Evolutionary conservation across 2,888 invertebrate species (phyloP).

Genomic region (Cephus sareptanus): DNA sequence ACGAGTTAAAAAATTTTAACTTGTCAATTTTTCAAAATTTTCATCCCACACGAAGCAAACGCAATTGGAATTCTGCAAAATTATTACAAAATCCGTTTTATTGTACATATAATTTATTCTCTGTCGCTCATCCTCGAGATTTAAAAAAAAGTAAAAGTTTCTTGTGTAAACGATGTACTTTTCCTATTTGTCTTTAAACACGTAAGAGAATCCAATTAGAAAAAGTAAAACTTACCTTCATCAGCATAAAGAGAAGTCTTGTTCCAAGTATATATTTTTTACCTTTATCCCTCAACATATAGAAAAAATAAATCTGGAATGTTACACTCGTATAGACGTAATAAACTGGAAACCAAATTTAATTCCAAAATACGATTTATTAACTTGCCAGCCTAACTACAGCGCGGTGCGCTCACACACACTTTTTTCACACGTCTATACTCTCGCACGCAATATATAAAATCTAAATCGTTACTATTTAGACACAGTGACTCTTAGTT

Average conservation of each 20-base stretch:
- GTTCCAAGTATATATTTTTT: background rate
- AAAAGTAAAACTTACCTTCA: background rate
- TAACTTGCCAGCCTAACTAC: conserved; percentile 61
- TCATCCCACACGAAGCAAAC: too few relatives aligned
- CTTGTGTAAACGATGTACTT: background rate
- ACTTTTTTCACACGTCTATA: conserved; percentile 48
- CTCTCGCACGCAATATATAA: conserved; percentile 57
- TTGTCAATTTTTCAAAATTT: too few relatives aligned
- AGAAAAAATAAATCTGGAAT: background rate
- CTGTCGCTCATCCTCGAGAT: too few relatives aligned
- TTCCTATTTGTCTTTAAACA: background rate
- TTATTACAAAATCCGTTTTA: too few relatives aligned
- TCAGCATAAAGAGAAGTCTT: background rate
- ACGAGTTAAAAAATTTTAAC: too few relatives aligned
- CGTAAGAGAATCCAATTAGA: background rate
- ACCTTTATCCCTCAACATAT: background rate
- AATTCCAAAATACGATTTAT: conserved; percentile 65
- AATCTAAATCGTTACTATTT: conserved; percentile 62
- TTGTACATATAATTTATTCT: too few relatives aligned
- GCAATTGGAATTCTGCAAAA: too few relatives aligned
- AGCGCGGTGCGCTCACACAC: conserved; percentile 51
- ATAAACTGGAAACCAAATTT: conserved; percentile 26
- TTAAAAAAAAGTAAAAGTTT: too few relatives aligned
- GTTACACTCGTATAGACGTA: background rate
- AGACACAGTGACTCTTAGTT: conserved; percentile 59